phyloP scores from a whole-genome alignment of 2,888 invertebrate species.

The Operophtera brumata region DNA sequence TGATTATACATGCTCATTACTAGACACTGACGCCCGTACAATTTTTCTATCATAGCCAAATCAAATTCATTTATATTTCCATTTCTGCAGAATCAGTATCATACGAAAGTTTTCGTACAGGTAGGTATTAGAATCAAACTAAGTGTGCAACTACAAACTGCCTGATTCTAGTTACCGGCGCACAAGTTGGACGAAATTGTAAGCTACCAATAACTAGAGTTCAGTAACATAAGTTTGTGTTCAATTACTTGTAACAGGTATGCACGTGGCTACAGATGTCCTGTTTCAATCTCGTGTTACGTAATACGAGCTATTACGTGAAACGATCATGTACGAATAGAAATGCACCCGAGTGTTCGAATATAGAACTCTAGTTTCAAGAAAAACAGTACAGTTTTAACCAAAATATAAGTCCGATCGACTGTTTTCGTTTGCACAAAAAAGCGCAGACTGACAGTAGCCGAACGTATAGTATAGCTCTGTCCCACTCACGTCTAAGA shows the following conservation, averaged over 20 bases:
- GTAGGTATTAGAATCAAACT: constrained; percentile 33
- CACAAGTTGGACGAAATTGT: constrained; percentile 47
- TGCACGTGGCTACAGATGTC: constrained; percentile 15
- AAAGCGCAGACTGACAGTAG: too few relatives aligned
- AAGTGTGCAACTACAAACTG: constrained; percentile 44
- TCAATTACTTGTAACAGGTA: constrained; percentile 26
- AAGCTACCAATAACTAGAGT: constrained; percentile 48
- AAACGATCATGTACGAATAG: neutral
- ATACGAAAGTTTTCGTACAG: constrained; percentile 11
- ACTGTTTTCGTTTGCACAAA: too few relatives aligned
- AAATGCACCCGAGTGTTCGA: too few relatives aligned
- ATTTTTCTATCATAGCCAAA: too few relatives aligned
- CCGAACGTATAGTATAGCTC: too few relatives aligned
- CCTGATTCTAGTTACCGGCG: constrained; percentile 45
- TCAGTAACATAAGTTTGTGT: constrained; percentile 34
- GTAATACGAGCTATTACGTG: neutral
- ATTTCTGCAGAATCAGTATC: constrained; percentile 15
- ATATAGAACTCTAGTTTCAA: too few relatives aligned
- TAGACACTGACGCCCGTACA: too few relatives aligned
- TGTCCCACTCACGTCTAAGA: too few relatives aligned
- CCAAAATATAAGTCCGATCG: too few relatives aligned
- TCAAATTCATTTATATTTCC: neutral
- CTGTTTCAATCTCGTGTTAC: constrained; percentile 5
- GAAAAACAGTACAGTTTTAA: too few relatives aligned
- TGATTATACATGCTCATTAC: too few relatives aligned